These are phyloP conservation scores for Melanerpes aurifrons DNA, from an alignment of 2,113 vertebrate genomes.

Conservation along the genomic window DNA sequence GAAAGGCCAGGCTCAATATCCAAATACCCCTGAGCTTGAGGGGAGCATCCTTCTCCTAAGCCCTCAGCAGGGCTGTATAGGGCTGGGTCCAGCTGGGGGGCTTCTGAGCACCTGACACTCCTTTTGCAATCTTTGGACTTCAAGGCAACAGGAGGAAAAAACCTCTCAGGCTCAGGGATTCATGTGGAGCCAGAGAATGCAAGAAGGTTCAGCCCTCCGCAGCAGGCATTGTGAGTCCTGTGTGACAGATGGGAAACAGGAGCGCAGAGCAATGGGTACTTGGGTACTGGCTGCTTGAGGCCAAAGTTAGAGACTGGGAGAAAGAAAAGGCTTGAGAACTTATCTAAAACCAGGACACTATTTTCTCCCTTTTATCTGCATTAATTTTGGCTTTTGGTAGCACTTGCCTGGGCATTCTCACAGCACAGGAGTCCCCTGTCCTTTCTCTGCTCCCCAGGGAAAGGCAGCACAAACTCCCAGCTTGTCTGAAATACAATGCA, in stretches of 20 bases:
- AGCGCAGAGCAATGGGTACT: not conserved
- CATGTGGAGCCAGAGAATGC: not conserved
- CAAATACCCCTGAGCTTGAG: not conserved
- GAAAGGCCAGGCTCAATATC: not conserved
- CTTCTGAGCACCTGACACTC: not conserved
- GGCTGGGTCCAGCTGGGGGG: rapidly evolving
- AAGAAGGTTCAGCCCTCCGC: not conserved
- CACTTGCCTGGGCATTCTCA: rapidly evolving
- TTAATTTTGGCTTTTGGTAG: not conserved
- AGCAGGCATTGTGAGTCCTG: not conserved
- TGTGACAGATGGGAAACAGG: not conserved
- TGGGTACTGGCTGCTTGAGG: not conserved
- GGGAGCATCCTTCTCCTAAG: not conserved
- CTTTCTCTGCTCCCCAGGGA: not conserved
- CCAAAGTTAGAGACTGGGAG: not conserved
- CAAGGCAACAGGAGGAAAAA: not conserved
- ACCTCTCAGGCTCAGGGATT: not conserved
- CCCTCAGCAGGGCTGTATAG: not conserved
- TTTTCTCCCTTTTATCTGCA: not conserved
- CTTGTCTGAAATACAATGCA: not conserved
- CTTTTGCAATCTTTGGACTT: not conserved
- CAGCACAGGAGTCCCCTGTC: not conserved
- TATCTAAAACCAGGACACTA: not conserved
- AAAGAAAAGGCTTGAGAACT: not conserved
- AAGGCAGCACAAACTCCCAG: not conserved